A percentile compares a stretch with the other conserved stretches of the same genome.
Conservation (phyloP, 2,888 invertebrate species). For the Cremastobaeus sp. region DNA sequence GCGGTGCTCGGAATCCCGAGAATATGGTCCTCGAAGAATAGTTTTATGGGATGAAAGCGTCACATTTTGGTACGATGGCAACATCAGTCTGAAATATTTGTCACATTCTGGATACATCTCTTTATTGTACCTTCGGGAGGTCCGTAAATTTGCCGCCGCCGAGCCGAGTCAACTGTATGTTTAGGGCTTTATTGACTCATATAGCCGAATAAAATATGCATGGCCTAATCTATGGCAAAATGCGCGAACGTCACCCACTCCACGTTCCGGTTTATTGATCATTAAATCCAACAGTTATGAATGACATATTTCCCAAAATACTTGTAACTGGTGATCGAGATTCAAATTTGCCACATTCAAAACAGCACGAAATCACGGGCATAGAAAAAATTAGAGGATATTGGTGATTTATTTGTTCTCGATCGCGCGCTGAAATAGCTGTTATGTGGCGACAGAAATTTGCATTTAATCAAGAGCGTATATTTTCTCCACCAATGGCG, state of each 20-base stretch:
- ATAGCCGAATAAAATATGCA: conserved; percentile 11
- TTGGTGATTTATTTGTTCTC: conserved; percentile 22
- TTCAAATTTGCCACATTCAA: too few relatives aligned
- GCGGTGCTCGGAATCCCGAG: conserved; percentile 26
- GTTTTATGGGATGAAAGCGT: conserved; percentile 31
- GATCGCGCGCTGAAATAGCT: conserved; percentile 12
- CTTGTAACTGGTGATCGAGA: too few relatives aligned
- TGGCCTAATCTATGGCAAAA: conserved; percentile 4
- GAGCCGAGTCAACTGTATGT: conserved; percentile 15
- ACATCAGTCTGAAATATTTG: conserved; percentile 39
- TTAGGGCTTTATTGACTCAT: conserved; percentile 12
- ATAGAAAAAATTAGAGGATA: background rate
- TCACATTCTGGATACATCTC: conserved; percentile 43
- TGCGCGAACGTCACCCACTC: too few relatives aligned
- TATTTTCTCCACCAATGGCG: conserved; percentile 19
- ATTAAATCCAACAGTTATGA: too few relatives aligned
- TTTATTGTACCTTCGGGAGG: conserved; percentile 32
- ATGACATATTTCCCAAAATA: too few relatives aligned
- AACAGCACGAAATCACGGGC: too few relatives aligned
- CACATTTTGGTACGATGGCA: conserved; percentile 16
- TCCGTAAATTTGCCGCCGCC: conserved; percentile 26
- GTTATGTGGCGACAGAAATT: conserved; percentile 15
- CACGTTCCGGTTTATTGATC: too few relatives aligned
- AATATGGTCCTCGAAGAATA: conserved; percentile 45
- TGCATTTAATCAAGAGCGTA: conserved; percentile 29